Evolutionary conservation across 2,113 vertebrate species (phyloP).

Genomic region (Notarius quadriscutis): DNA sequence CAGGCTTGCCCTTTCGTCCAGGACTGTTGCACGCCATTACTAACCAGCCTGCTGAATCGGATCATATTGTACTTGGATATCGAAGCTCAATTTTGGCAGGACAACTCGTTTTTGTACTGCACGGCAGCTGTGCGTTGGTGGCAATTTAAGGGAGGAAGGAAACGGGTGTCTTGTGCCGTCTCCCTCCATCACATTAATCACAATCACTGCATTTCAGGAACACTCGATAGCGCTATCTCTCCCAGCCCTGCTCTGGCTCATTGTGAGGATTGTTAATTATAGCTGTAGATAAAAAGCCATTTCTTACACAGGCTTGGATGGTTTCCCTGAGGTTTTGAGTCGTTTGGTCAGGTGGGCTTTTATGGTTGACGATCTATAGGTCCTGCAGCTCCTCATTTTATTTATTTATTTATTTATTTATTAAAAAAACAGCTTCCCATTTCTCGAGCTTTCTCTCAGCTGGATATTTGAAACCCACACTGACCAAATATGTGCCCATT

Average conservation of each 20-base stretch:
- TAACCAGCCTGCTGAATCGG: neutral
- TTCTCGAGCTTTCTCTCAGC: constrained; percentile 58
- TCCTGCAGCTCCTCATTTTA: constrained; percentile 13
- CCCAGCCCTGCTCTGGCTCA: neutral
- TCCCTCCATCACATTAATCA: neutral
- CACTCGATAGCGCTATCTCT: constrained; percentile 11
- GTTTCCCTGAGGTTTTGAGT: constrained; percentile 26
- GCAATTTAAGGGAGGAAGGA: constrained; percentile 37
- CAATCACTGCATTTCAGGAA: constrained; percentile 15
- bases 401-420: constrained; percentile 32
- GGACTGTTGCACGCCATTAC: neutral
- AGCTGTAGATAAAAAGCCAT: constrained; percentile 22
- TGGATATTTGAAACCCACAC: constrained; percentile 54
- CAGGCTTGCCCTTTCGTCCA: constrained; percentile 7
- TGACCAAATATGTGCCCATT: constrained; percentile 54
- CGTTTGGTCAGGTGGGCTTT: constrained; percentile 12
- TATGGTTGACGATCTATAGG: constrained; percentile 5
- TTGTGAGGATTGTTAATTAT: constrained; percentile 17
- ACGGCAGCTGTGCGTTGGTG: constrained; percentile 4
- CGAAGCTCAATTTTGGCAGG: neutral
- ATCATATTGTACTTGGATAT: neutral
- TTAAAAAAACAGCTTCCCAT: neutral
- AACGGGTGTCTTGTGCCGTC: neutral
- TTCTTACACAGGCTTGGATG: neutral
- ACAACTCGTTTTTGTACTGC: neutral